Evolutionary conservation across 1,140 invertebrate species (phyloP), one percentile per base, ranked within the genome.

Genomic region (Bilobella aurantiaca): DNA sequence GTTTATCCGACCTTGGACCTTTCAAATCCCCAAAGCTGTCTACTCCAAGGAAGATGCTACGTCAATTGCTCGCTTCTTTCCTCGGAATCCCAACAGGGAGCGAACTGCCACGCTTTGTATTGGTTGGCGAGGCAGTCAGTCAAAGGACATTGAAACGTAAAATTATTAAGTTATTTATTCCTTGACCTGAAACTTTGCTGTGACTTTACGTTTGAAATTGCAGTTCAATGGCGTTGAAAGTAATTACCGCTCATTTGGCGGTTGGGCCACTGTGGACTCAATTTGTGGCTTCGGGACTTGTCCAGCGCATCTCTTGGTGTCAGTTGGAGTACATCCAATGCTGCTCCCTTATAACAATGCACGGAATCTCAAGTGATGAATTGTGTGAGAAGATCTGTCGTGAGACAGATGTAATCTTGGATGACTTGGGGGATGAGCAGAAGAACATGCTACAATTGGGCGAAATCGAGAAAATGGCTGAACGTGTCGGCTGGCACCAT

Each of bases 251-350:
- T 46, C 65, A 71, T 32, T 32, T 68, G 21, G 67, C 67, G 16
- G 67, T 72, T 59, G 67, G 65, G 3, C 70, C 70, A 14, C 60
- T 69, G 2, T 72, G 70, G 70, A 42, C 63, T 28, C 47, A 62
- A n/a, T 61, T 72, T 31, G 65, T 72, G 0, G 64, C 59, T 21
- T 34, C 18, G 16, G 70, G 70, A 29, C 27, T 47, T 16, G 62
- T 64, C 34, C 70, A 72, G 58, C 28, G 70, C 37, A 72, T 72
- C 30, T 72, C 70, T 8, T 72, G 70, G 70, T 72, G 70, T 67
- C 70, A 69, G 53, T 49, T 72, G n/a, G 70, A 72, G 27, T 72
- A 72, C 25, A 23, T 37, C 1, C 67, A 72, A 5, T 69, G 58
- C 23, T 72, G 67, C 34, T 65, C 64, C 3, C 53, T 72, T 2